These are phyloP conservation scores for Liasis olivaceus DNA, from an alignment of 2,797 vertebrate genomes.

Conservation along the genomic window DNA sequence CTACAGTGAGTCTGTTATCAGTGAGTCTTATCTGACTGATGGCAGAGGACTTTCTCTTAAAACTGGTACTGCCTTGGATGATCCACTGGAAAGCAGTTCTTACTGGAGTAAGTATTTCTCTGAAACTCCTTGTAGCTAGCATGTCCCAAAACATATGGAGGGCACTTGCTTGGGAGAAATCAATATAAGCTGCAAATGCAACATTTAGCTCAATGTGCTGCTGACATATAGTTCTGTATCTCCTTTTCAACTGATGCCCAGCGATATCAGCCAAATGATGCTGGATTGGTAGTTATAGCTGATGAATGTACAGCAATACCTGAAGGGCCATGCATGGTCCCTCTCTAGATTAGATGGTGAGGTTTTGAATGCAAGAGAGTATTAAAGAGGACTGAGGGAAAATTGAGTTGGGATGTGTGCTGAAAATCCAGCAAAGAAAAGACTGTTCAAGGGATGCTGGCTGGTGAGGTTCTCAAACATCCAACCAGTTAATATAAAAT, in stretches of 20 bases:
- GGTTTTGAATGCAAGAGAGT: neutral
- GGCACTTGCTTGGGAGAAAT: neutral
- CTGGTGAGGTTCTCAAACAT: neutral
- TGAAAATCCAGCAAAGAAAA: neutral
- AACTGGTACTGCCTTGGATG: slow-evolving; percentile 52
- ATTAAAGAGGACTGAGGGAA: neutral
- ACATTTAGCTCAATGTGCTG: neutral
- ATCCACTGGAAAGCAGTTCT: slow-evolving; percentile 51
- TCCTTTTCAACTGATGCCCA: neutral
- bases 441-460: neutral
- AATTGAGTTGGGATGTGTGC: neutral
- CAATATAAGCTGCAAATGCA: neutral
- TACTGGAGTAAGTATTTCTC: slow-evolving; percentile 73
- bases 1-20: slow-evolving; percentile 76
- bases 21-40: slow-evolving; percentile 72
- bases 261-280: neutral
- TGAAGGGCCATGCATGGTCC: neutral
- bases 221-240: neutral
- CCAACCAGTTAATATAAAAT: neutral
- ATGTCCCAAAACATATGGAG: neutral
- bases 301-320: neutral
- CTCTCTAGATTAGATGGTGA: neutral
- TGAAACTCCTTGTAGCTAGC: neutral
- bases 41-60: slow-evolving; percentile 53
- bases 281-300: neutral